Conservation (phyloP, 2,797 vertebrate genomes). For the Gallinago nigripennis region DNA sequence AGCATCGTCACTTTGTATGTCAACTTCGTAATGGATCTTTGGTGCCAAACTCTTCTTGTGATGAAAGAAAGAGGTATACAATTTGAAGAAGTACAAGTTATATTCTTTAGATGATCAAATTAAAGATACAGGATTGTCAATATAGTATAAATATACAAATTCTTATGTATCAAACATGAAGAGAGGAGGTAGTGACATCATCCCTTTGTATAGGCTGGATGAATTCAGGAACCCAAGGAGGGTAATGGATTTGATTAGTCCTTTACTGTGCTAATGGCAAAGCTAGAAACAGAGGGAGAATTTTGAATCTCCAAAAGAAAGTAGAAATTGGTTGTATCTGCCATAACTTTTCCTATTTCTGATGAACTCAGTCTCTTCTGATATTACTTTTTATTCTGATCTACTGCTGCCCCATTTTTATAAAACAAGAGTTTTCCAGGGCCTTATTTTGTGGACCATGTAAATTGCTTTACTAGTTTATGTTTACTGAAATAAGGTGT, state of each 20-base stretch:
- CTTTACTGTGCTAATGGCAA: neutral
- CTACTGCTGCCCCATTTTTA: neutral
- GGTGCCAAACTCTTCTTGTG: conserved; percentile 74
- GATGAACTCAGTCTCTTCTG: neutral
- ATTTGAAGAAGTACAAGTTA: neutral
- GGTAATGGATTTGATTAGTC: neutral
- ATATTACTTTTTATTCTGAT: neutral
- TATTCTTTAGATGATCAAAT: neutral
- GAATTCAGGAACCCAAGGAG: neutral
- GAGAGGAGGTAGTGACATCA: neutral
- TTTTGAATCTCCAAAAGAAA: neutral
- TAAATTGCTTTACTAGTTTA: neutral
- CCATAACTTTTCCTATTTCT: neutral
- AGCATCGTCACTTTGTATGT: conserved; percentile 79
- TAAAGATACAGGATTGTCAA: neutral
- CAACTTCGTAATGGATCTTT: conserved; percentile 77
- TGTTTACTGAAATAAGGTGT: neutral
- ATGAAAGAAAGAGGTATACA: conserved; percentile 81
- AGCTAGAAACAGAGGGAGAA: neutral
- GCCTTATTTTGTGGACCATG: neutral
- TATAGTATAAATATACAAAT: neutral
- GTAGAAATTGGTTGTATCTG: neutral
- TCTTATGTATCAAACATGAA: neutral
- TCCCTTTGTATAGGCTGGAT: neutral
- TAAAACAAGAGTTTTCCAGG: neutral